Conservation (phyloP, 2,113 vertebrate genomes). For the Chaetodon auriga region DNA sequence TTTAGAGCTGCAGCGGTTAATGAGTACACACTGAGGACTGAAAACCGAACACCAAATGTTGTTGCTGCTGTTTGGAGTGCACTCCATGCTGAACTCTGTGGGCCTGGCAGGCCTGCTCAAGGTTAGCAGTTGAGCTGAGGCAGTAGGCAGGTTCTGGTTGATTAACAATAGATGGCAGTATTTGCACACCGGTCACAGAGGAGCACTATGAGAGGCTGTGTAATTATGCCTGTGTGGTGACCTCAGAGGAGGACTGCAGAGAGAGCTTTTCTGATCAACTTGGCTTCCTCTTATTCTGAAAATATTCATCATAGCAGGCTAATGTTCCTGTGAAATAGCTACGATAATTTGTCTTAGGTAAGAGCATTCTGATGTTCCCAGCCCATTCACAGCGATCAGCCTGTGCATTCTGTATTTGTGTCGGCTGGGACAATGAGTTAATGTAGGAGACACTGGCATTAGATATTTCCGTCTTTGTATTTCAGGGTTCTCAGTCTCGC, state of each 20-base stretch:
- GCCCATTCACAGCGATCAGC: constrained; percentile 54
- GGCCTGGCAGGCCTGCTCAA: constrained; percentile 22
- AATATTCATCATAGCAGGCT: constrained; percentile 69
- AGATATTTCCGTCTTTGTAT: constrained; percentile 51
- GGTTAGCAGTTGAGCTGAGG: constrained; percentile 17
- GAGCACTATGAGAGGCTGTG: constrained; percentile 21
- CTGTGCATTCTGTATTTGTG: constrained; percentile 67
- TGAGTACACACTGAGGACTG: neutral
- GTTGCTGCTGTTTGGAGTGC: constrained; percentile 23
- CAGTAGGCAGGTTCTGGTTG: neutral
- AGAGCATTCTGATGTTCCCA: constrained; percentile 68
- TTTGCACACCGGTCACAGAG: constrained; percentile 45
- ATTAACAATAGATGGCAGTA: constrained; percentile 79
- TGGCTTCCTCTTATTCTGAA: constrained; percentile 67
- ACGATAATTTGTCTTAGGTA: constrained; percentile 67
- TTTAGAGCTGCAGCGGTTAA: constrained; percentile 4
- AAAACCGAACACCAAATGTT: constrained; percentile 18
- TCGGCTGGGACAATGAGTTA: constrained; percentile 43
- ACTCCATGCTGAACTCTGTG: constrained; percentile 32
- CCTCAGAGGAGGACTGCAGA: constrained; percentile 69
- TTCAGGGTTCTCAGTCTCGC: constrained; percentile 10
- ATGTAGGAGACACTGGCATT: constrained; percentile 57
- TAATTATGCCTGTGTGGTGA: constrained; percentile 65
- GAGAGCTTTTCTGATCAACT: constrained; percentile 75
- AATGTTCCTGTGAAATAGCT: constrained; percentile 63